Percentiles rank a stretch among this genome's conserved stretches.
Evolutionary conservation across 2,797 vertebrate genomes (phyloP).

Genomic region (Pterois miles): DNA sequence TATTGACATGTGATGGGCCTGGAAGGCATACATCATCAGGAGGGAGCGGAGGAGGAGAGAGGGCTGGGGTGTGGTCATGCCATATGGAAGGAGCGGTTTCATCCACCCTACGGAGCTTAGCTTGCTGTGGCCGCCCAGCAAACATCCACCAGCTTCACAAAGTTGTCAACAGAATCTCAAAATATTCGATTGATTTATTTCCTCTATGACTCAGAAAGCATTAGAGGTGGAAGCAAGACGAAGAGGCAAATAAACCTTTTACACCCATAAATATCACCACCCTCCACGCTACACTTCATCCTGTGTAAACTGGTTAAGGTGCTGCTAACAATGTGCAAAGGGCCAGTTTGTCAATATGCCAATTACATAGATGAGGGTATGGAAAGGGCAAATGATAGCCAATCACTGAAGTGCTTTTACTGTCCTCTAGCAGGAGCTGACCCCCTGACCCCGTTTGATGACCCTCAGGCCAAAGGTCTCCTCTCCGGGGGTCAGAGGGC

Average conservation of each 20-base stretch:
- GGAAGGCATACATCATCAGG: conserved; percentile 90
- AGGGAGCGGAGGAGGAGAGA: conserved; percentile 47
- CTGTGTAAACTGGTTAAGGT: conserved; percentile 53
- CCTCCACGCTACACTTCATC: conserved; percentile 13
- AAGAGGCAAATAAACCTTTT: not conserved
- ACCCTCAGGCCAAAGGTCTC: conserved; percentile 76
- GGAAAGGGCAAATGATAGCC: conserved; percentile 80
- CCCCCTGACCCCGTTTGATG: conserved; percentile 70
- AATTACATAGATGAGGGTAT: conserved; percentile 81
- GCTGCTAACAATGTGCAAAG: conserved; percentile 69
- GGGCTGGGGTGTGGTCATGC: conserved; percentile 6
- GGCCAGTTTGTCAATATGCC: conserved; percentile 78
- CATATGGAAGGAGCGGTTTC: conserved; percentile 12
- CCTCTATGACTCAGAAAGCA: not conserved
- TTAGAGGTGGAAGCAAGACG: not conserved
- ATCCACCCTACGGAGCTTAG: not conserved
- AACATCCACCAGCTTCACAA: not conserved
- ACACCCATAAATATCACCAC: conserved; percentile 76
- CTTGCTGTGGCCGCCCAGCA: not conserved
- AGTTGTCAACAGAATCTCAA: not conserved
- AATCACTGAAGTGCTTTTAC: conserved; percentile 84
- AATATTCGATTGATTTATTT: conserved; percentile 3
- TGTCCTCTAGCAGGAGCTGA: conserved; percentile 76
- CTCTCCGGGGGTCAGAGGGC: conserved; percentile 72
- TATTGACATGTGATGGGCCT: conserved; percentile 96